Percentiles rank a stretch among this genome's conserved stretches.
Conservation (phyloP, 2,888 invertebrate species). For the Orgyia antiqua region DNA sequence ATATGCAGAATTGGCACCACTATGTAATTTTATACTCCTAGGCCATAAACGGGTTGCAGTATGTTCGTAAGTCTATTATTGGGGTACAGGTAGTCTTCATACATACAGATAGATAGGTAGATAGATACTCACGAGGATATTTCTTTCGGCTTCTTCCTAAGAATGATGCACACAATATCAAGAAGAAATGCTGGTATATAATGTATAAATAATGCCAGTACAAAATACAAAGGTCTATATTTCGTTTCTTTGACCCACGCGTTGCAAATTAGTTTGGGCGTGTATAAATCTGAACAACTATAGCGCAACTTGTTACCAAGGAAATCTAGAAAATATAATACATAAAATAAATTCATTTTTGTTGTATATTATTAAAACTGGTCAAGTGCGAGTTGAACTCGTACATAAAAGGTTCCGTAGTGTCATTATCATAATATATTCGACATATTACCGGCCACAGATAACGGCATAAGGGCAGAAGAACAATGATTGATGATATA, state of each 20-base stretch:
- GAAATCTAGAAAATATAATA: neutral
- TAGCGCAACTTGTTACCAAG: neutral
- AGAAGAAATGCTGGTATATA: neutral
- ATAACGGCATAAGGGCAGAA: too few relatives aligned
- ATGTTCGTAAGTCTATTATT: too few relatives aligned
- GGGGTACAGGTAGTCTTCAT: too few relatives aligned
- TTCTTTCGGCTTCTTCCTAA: neutral
- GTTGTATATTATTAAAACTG: neutral
- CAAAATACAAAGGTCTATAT: neutral
- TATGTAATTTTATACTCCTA: too few relatives aligned
- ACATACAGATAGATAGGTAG: too few relatives aligned
- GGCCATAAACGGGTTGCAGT: too few relatives aligned
- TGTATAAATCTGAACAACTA: neutral
- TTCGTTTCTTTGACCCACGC: neutral
- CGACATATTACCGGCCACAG: too few relatives aligned
- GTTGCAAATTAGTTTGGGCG: neutral
- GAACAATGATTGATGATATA: too few relatives aligned
- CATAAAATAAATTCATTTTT: neutral
- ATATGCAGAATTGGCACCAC: too few relatives aligned
- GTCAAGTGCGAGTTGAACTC: too few relatives aligned
- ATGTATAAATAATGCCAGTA: constrained; percentile 1
- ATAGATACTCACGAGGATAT: neutral
- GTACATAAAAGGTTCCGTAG: too few relatives aligned
- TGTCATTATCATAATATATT: too few relatives aligned
- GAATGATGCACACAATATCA: neutral